These are phyloP conservation scores for Drosophila macrospina DNA, from an alignment of 2,888 invertebrate genomes.

Conservation along the genomic window DNA sequence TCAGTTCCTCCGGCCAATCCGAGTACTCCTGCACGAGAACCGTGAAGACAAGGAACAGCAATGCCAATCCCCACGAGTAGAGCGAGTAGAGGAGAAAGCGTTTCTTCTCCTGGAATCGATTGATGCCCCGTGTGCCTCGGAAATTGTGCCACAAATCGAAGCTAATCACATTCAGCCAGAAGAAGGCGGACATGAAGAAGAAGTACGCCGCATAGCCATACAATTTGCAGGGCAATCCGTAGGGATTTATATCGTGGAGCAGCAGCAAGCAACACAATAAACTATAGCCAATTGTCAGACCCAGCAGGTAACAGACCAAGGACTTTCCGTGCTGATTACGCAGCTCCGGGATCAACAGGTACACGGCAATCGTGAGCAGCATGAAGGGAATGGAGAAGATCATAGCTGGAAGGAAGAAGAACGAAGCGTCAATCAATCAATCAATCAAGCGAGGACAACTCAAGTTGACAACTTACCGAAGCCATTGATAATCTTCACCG, in stretches of 20 bases:
- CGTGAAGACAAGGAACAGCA: conserved; percentile 73
- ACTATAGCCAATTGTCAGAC: conserved; percentile 88
- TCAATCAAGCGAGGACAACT: background rate
- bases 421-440: background rate
- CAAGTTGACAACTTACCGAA: conserved; percentile 67
- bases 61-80: conserved; percentile 83
- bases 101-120: conserved; percentile 82
- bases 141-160: conserved; percentile 92
- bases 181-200: conserved; percentile 92
- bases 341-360: conserved; percentile 90
- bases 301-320: conserved; percentile 90
- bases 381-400: conserved; percentile 91
- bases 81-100: conserved; percentile 83
- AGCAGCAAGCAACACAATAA: conserved; percentile 85
- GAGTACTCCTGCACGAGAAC: conserved; percentile 79
- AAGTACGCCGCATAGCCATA: conserved; percentile 89
- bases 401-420: conserved; percentile 86
- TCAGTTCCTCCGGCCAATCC: conserved; percentile 68
- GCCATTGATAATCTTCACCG: conserved; percentile 79
- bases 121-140: conserved; percentile 81
- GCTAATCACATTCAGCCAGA: conserved; percentile 95
- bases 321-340: conserved; percentile 92
- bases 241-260: conserved; percentile 43
- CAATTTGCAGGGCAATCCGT: conserved; percentile 63
- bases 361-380: conserved; percentile 90